Conservation (phyloP, 2,113 vertebrate species). For the Sisor rabdophorus region DNA sequence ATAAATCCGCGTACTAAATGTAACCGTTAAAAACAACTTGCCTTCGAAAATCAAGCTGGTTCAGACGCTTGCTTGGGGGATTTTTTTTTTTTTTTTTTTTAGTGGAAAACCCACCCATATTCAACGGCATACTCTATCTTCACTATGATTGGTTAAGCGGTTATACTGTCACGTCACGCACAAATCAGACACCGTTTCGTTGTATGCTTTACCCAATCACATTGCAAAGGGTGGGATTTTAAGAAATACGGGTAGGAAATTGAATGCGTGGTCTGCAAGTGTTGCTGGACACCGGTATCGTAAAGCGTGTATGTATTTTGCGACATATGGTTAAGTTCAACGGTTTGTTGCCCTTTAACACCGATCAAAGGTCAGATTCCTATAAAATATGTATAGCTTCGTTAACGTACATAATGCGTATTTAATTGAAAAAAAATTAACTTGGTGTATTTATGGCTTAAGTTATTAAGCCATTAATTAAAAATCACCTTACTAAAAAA, state of each 20-base stretch:
- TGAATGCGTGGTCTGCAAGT: no score
- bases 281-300: slow-evolving; percentile 37
- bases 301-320: slow-evolving; percentile 29
- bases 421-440: not conserved
- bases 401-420: no score
- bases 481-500: no score
- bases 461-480: no score
- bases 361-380: not conserved
- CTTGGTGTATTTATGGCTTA: no score
- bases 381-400: not conserved
- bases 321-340: slow-evolving; percentile 29
- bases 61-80: not conserved
- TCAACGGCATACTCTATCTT: not conserved
- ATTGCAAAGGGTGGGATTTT: not conserved
- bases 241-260: not conserved
- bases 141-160: not conserved
- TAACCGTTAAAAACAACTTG: not conserved
- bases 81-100: not conserved
- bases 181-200: not conserved
- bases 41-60: not conserved
- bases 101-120: not conserved
- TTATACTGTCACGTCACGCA: not conserved
- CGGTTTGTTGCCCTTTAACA: slow-evolving; percentile 7
- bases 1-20: not conserved
- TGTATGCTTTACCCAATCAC: not conserved